phyloP scores from a whole-genome alignment of 2,113 vertebrate species.

The Rhynchomys soricoides region DNA sequence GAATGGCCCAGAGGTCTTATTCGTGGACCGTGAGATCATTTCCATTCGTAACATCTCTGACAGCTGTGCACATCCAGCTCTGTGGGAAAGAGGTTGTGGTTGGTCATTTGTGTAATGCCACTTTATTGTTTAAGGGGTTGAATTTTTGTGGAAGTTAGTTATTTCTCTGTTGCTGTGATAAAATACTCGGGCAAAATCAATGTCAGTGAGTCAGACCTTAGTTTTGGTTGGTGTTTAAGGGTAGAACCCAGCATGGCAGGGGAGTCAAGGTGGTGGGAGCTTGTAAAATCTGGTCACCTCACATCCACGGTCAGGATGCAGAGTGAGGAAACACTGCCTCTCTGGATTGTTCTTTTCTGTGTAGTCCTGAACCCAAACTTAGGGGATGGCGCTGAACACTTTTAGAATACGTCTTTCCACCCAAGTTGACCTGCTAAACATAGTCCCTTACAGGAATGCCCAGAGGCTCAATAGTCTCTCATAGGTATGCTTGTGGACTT shows the following conservation, averaged over 20 bases:
- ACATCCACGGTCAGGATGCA: background rate
- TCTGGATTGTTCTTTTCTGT: no score
- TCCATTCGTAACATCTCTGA: accelerated
- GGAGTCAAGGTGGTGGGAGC: background rate
- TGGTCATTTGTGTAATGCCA: background rate
- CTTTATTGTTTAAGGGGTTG: background rate
- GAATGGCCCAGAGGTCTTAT: background rate
- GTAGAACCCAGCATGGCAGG: no score
- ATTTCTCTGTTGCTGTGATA: background rate
- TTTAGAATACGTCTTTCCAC: no score
- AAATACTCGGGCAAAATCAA: background rate
- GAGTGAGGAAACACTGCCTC: background rate
- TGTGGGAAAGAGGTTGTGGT: background rate
- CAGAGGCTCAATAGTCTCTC: background rate
- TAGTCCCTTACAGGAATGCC: background rate
- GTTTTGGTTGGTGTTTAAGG: background rate
- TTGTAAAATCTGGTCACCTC: background rate
- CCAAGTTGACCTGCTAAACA: no score
- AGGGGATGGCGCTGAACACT: background rate
- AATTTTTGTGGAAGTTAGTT: background rate
- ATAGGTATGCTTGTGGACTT: background rate
- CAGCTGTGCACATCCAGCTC: accelerated
- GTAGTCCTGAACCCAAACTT: no score
- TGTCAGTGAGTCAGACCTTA: background rate
- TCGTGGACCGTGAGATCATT: accelerated